These are phyloP conservation scores for Maconellicoccus hirsutus DNA, from an alignment of 1,140 invertebrate genomes.

Conservation along the genomic window DNA sequence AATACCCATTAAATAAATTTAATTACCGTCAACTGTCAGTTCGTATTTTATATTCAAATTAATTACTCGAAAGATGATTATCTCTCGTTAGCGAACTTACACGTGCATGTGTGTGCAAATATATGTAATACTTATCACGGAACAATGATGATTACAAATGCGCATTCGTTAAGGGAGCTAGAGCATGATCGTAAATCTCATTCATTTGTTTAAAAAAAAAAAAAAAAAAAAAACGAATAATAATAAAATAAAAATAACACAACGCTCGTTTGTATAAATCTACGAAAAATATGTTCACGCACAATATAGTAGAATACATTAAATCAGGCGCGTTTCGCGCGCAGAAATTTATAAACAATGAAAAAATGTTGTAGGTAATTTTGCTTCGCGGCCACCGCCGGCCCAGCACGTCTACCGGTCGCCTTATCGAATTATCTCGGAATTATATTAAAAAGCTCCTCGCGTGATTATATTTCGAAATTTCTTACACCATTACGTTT, in stretches of 20 bases:
- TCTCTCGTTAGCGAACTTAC: conserved; percentile 16
- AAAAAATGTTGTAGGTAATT: too few species aligned
- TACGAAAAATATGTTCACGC: background rate
- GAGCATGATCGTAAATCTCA: conserved; percentile 6
- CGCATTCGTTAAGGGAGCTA: background rate
- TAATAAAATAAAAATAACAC: background rate
- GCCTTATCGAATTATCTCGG: too few species aligned
- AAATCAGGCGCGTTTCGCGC: background rate
- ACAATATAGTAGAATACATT: background rate
- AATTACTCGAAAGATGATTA: conserved; percentile 11
- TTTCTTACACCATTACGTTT: too few species aligned
- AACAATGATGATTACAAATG: conserved; percentile 19
- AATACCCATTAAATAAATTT: conserved; percentile 14
- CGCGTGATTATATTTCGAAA: too few species aligned
- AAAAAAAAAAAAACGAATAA: background rate
- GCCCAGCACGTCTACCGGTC: too few species aligned
- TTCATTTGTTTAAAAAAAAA: background rate
- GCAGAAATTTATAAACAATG: too few species aligned
- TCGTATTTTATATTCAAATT: conserved; percentile 14
- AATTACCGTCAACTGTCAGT: conserved; percentile 9
- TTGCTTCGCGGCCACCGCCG: too few species aligned
- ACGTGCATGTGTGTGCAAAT: conserved; percentile 15
- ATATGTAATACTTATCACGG: conserved; percentile 18
- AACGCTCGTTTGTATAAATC: background rate
- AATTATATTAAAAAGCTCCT: too few species aligned